Evolutionary conservation across 2,113 vertebrate species (phyloP).

Genomic region (Lampris megalopsis): DNA sequence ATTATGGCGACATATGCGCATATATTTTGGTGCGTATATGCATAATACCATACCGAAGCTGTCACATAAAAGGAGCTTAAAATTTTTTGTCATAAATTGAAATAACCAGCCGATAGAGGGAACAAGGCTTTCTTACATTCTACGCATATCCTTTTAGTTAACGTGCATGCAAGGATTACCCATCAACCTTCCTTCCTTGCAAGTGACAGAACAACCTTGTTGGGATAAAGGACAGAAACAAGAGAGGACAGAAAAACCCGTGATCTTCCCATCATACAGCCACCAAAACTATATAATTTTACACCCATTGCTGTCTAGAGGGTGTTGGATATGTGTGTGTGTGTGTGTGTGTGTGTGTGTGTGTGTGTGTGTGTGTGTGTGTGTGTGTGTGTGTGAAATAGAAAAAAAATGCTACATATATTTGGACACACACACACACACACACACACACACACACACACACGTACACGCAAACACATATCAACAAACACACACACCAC

Average conservation of each 20-base stretch:
- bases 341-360: neutral
- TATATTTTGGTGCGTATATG: neutral
- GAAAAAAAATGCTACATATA: neutral
- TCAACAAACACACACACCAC: neutral
- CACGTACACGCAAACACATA: neutral
- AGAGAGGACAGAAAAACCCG: neutral
- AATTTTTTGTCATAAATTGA: constrained; percentile 9
- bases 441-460: neutral
- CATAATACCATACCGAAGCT: constrained; percentile 3
- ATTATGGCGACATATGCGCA: neutral
- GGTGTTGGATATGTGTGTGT: neutral
- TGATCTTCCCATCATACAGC: constrained; percentile 6
- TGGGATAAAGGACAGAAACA: constrained; percentile 22
- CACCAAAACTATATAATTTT: neutral
- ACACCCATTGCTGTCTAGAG: neutral
- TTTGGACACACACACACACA: neutral
- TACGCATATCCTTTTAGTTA: constrained; percentile 1
- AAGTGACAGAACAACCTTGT: neutral
- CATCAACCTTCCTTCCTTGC: neutral
- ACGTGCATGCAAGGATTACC: neutral
- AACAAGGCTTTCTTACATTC: constrained; percentile 6
- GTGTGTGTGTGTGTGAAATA: neutral
- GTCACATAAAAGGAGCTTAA: neutral
- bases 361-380: neutral
- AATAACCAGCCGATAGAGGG: neutral